These are phyloP conservation scores for Syngnathoides biaculeatus DNA, from an alignment of 2,113 vertebrate species.

Conservation along the genomic window DNA sequence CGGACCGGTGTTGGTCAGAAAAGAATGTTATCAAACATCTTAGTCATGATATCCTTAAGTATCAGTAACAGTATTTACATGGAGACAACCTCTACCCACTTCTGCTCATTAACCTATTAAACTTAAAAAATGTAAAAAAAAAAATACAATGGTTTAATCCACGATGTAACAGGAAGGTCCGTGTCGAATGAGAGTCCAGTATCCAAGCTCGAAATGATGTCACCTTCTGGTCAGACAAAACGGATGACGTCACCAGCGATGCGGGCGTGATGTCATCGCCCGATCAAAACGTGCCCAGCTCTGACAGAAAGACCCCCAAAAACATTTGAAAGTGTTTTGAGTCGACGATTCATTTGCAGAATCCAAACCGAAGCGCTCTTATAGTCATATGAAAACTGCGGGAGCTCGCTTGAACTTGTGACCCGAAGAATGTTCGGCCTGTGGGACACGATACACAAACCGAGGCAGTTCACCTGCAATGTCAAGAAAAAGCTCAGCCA, in stretches of 20 bases:
- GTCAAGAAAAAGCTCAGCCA: background rate
- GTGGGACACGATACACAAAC: background rate
- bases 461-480: background rate
- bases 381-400: background rate
- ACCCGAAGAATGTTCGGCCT: background rate
- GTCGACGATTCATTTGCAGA: background rate
- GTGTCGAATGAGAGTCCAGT: background rate
- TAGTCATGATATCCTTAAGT: no score
- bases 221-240: background rate
- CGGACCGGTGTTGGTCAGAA: no score
- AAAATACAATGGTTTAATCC: background rate
- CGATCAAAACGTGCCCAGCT: background rate
- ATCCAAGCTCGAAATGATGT: background rate
- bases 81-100: no score
- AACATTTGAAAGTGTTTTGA: background rate
- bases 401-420: background rate
- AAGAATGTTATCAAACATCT: no score
- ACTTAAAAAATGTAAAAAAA: no score
- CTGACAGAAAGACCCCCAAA: background rate
- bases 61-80: no score
- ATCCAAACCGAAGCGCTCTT: background rate
- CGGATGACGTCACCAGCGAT: background rate
- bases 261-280: background rate
- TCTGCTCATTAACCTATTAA: no score
- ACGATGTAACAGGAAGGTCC: no score